These are phyloP conservation scores for Passer domesticus DNA, from an alignment of 2,113 vertebrate genomes.

Conservation along the genomic window DNA sequence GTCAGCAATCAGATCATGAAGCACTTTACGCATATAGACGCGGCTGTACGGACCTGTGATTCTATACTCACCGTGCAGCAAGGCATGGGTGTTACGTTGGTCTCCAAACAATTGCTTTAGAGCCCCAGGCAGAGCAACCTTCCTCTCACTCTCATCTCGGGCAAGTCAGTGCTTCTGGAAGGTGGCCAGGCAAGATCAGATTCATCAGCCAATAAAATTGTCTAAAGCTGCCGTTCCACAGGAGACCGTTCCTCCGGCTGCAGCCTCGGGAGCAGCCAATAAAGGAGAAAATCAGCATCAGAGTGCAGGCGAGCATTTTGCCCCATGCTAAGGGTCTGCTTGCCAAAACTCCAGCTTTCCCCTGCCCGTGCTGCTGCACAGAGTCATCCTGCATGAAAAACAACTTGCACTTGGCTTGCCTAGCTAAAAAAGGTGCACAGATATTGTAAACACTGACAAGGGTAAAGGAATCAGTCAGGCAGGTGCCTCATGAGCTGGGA, in stretches of 20 bases:
- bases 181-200: slow-evolving; percentile 66
- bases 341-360: not conserved
- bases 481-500: not conserved
- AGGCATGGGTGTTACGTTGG: slow-evolving; percentile 52
- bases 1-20: slow-evolving; percentile 1
- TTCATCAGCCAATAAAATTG: slow-evolving; percentile 73
- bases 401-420: not conserved
- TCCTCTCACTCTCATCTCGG: slow-evolving; percentile 54
- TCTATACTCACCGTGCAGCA: slow-evolving; percentile 73
- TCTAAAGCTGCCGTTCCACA: slow-evolving; percentile 62
- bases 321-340: not conserved
- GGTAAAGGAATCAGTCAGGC: slow-evolving; percentile 20
- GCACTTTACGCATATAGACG: not conserved
- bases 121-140: slow-evolving; percentile 52
- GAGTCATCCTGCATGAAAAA: not conserved
- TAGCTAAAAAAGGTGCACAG: not conserved
- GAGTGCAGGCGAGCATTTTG: not conserved
- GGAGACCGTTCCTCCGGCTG: slow-evolving; percentile 43
- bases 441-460: slow-evolving; percentile 11
- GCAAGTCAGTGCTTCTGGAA: slow-evolving; percentile 61
- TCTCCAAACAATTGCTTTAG: slow-evolving; percentile 33
- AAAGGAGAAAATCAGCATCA: slow-evolving; percentile 36
- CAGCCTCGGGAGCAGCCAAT: slow-evolving; percentile 57
- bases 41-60: not conserved
- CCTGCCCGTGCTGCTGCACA: not conserved